Evolutionary conservation across 2,888 invertebrate species (phyloP).

Genomic region (Pollenia amentaria): DNA sequence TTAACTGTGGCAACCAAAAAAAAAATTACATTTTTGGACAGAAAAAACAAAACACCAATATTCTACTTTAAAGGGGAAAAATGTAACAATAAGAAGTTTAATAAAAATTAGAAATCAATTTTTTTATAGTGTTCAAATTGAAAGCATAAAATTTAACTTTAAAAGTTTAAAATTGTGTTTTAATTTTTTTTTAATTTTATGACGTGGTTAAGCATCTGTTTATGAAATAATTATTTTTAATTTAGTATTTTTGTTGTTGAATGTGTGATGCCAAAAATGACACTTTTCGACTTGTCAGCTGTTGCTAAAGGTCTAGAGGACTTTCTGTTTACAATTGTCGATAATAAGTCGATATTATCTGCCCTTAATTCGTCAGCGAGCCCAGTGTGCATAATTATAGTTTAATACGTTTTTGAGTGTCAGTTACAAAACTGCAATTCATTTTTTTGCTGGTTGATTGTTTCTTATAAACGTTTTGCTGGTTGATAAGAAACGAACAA

Average conservation of each 20-base stretch:
- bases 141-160: not conserved
- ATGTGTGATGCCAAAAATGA: not conserved
- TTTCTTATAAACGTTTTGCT: too few relatives aligned
- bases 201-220: not conserved
- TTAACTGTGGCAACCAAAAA: not conserved
- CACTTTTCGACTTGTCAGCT: slow-evolving; percentile 65
- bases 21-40: not conserved
- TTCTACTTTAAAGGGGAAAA: not conserved
- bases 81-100: not conserved
- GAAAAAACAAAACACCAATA: not conserved
- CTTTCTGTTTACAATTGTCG: not conserved
- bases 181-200: not conserved
- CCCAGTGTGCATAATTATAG: slow-evolving; percentile 1
- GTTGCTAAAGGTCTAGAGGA: slow-evolving; percentile 62
- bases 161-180: not conserved
- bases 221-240: slow-evolving; percentile 15
- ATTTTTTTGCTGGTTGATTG: not conserved
- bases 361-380: slow-evolving; percentile 76
- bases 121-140: not conserved
- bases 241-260: not conserved
- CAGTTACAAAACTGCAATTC: not conserved
- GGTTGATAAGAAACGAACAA: too few relatives aligned
- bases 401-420: not conserved
- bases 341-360: slow-evolving; percentile 80
- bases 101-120: not conserved